Evolutionary conservation across 2,797 vertebrate species (phyloP).

Genomic region (Melanotaenia parkinsoni): DNA sequence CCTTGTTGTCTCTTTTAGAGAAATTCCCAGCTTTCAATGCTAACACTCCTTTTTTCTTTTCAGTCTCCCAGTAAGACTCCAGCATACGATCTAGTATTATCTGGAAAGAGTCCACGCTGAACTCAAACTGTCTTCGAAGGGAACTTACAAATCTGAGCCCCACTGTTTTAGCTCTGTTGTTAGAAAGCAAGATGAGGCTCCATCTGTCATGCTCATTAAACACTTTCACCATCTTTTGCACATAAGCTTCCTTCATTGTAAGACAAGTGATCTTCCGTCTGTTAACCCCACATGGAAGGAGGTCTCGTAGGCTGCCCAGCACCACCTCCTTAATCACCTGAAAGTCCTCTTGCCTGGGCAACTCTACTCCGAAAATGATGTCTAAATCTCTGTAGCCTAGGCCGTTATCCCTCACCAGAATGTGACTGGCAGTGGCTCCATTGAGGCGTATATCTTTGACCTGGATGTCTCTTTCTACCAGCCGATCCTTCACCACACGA

Average conservation of each 20-base stretch:
- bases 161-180: slow-evolving; percentile 94
- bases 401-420: slow-evolving; percentile 90
- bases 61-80: slow-evolving; percentile 85
- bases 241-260: slow-evolving; percentile 96
- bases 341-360: slow-evolving; percentile 91
- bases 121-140: slow-evolving; percentile 94
- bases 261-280: slow-evolving; percentile 93
- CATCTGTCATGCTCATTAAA: slow-evolving; percentile 92
- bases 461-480: slow-evolving; percentile 87
- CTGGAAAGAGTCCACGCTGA: slow-evolving; percentile 98
- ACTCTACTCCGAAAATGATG: slow-evolving; percentile 93
- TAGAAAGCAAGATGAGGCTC: slow-evolving; percentile 97
- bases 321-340: slow-evolving; percentile 95
- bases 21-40: slow-evolving; percentile 36
- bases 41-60: slow-evolving; percentile 66
- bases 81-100: slow-evolving; percentile 92
- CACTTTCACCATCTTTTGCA: slow-evolving; percentile 99
- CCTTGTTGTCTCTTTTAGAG: slow-evolving; percentile 38
- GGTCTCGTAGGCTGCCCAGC: slow-evolving; percentile 89
- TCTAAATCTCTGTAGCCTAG: slow-evolving; percentile 94
- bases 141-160: slow-evolving; percentile 94
- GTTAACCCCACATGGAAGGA: slow-evolving; percentile 88
- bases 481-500: slow-evolving; percentile 89
- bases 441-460: slow-evolving; percentile 93
- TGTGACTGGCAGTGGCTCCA: slow-evolving; percentile 94